phyloP scores from a whole-genome alignment of 1,140 invertebrate species.

The Lepidurus couesii region DNA sequence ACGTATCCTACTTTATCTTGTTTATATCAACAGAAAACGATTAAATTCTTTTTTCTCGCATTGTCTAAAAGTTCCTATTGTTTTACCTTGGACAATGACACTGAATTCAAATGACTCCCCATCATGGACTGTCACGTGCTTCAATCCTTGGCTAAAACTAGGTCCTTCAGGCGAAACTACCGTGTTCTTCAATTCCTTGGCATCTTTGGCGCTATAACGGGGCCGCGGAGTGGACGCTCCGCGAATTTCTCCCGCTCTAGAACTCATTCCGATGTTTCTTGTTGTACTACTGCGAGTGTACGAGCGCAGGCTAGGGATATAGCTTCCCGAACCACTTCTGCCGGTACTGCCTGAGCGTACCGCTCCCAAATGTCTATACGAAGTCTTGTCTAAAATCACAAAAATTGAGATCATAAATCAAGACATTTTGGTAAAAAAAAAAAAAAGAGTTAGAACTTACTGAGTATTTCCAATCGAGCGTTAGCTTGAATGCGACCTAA shows the following conservation, averaged over 20 bases:
- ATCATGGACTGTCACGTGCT: constrained; percentile 52
- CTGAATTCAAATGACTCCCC: constrained; percentile 55
- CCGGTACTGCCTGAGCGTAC: constrained; percentile 29
- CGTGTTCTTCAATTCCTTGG: constrained; percentile 46
- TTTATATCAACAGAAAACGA: no score
- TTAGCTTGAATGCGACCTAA: constrained; percentile 71
- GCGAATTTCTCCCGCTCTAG: constrained; percentile 15
- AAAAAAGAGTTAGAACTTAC: constrained; percentile 43
- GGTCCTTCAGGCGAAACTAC: constrained; percentile 48
- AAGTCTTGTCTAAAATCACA: neutral
- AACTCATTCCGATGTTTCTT: constrained; percentile 18
- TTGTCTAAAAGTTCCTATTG: constrained; percentile 29
- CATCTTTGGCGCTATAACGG: constrained; percentile 48
- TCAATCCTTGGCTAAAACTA: constrained; percentile 47
- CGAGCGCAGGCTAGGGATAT: constrained; percentile 24
- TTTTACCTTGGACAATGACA: constrained; percentile 48
- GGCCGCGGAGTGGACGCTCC: constrained; percentile 35
- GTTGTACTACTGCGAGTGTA: neutral
- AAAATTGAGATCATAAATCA: neutral
- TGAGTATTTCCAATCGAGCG: constrained; percentile 71
- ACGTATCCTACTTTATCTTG: neutral
- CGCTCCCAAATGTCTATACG: constrained; percentile 24
- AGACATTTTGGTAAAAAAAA: neutral
- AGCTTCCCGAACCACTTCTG: constrained; percentile 9
- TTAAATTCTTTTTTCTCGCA: neutral